Evolutionary conservation across 1,140 invertebrate species (phyloP).

Genomic region (Drosophila lini): DNA sequence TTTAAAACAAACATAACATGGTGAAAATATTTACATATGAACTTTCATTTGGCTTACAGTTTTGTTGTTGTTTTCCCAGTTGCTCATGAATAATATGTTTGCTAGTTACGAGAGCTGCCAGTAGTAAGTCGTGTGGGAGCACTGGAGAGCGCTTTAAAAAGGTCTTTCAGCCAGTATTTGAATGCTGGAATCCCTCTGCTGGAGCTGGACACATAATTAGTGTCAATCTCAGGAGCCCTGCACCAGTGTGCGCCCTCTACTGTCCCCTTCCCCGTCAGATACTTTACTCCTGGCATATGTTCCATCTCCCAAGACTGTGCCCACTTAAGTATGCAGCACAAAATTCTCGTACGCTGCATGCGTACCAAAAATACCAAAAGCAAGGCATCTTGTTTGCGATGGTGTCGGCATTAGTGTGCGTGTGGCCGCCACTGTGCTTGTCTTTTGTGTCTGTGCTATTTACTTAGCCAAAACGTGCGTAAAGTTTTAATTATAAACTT

Average conservation of each 20-base stretch:
- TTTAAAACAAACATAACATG: constrained; percentile 69
- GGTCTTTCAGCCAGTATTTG: constrained; percentile 1
- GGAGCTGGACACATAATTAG: constrained; percentile 50
- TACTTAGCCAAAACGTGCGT: constrained; percentile 81
- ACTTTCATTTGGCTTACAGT: constrained; percentile 63
- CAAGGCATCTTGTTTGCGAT: constrained; percentile 43
- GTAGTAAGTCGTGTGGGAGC: not conserved
- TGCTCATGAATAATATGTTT: constrained; percentile 56
- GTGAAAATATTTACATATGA: constrained; percentile 74
- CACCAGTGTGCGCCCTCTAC: not conserved
- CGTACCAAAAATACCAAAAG: constrained; percentile 62
- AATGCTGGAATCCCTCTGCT: not conserved
- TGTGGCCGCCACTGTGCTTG: constrained; percentile 21
- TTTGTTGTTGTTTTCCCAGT: constrained; percentile 39
- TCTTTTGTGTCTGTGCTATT: constrained; percentile 58
- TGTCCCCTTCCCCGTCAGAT: not conserved
- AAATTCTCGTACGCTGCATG: constrained; percentile 69
- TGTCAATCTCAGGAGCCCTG: constrained; percentile 35
- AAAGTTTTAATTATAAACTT: constrained; percentile 81
- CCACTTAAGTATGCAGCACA: constrained; percentile 78
- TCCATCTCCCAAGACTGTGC: constrained; percentile 22
- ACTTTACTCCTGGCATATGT: constrained; percentile 27
- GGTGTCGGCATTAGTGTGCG: constrained; percentile 10
- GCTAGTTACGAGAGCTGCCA: constrained; percentile 15
- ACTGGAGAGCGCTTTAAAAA: not conserved